These are phyloP conservation scores for Glaucidium brasilianum DNA, from an alignment of 2,113 vertebrate genomes.

Conservation along the genomic window DNA sequence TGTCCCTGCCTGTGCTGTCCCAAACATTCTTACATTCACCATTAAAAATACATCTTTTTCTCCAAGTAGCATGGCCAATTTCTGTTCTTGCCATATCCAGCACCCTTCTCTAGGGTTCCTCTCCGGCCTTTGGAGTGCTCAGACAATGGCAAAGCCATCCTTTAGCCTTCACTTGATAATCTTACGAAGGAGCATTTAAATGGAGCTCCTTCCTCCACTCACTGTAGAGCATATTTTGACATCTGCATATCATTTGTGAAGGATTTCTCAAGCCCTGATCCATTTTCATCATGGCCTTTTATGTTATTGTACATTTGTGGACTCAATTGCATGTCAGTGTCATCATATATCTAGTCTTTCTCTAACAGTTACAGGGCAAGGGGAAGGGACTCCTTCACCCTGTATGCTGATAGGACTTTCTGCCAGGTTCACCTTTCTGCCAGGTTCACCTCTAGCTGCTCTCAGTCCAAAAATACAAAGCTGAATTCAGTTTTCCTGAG, in stretches of 20 bases:
- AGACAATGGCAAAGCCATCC: not conserved
- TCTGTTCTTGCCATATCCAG: not conserved
- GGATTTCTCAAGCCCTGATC: not conserved
- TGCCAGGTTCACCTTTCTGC: conserved; percentile 9
- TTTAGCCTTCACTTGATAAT: not conserved
- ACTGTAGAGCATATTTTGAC: not conserved
- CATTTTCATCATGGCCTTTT: not conserved
- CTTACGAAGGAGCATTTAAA: not conserved
- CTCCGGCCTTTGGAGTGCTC: not conserved
- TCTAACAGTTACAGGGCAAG: not conserved
- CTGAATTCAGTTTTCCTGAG: conserved; percentile 32
- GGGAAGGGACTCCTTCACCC: not conserved
- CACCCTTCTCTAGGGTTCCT: not conserved
- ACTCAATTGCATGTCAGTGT: not conserved
- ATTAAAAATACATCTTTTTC: not conserved
- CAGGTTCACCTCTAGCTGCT: conserved; percentile 40
- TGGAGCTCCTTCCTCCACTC: not conserved
- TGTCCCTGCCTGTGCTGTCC: not conserved
- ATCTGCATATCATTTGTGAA: not conserved
- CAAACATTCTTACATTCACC: not conserved
- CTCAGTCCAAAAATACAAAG: conserved; percentile 13
- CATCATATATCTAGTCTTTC: not conserved
- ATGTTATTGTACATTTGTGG: not conserved
- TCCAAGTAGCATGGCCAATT: not conserved
- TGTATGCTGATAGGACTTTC: not conserved